Conservation (phyloP, 2,113 vertebrate genomes). For the Psilopogon haemacephalus region DNA sequence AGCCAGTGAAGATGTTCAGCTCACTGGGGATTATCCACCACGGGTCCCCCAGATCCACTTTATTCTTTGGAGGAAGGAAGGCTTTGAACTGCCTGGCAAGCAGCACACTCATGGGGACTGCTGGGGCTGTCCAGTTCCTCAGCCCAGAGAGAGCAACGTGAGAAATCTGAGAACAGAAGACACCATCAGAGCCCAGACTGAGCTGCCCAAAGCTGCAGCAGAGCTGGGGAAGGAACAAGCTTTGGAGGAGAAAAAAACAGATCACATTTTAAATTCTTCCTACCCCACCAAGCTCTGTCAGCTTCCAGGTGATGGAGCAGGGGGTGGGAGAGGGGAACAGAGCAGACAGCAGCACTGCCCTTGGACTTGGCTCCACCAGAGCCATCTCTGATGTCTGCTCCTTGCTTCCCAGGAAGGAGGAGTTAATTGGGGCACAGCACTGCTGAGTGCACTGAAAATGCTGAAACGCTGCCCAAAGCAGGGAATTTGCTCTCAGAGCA, state of each 20-base stretch:
- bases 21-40: conserved; percentile 98
- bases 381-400: not conserved
- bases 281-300: not conserved
- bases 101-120: conserved; percentile 73
- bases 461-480: not conserved
- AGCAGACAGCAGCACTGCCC: rapidly evolving
- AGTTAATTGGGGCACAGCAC: not conserved
- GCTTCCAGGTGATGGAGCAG: not conserved
- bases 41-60: conserved; percentile 81
- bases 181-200: not conserved
- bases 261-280: not conserved
- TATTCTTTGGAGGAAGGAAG: conserved; percentile 88
- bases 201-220: not conserved
- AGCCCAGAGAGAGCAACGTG: conserved; percentile 88
- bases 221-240: not conserved
- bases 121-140: conserved; percentile 86
- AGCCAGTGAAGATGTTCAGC: conserved; percentile 93
- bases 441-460: not conserved
- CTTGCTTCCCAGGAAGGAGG: not conserved
- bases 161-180: conserved; percentile 79
- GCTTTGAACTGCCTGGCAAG: conserved; percentile 86
- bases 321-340: not conserved
- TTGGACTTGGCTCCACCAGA: not conserved
- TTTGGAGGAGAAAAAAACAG: not conserved
- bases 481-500: not conserved